Evolutionary conservation across 1,140 invertebrate genomes (phyloP).

Genomic region (Pseudomyrmex cubaensis): DNA sequence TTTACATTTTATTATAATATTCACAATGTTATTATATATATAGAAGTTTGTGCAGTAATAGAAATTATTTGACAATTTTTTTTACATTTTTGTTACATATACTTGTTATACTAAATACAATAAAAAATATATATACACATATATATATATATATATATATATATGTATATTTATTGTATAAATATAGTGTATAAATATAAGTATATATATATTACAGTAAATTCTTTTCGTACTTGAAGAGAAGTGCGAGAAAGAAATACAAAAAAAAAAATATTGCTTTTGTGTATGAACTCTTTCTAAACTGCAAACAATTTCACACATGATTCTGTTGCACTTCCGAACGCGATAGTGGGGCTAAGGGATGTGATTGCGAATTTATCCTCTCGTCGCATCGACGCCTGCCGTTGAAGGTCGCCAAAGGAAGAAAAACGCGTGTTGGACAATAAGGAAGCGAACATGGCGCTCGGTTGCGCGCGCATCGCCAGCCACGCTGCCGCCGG

Average conservation of each 20-base stretch:
- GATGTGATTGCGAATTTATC: constrained; percentile 71
- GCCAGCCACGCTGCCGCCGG: constrained; percentile 75
- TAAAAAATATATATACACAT: constrained; percentile 6
- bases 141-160: too few species aligned
- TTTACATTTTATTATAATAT: too few species aligned
- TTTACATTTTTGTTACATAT: constrained; percentile 32
- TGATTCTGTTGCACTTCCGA: constrained; percentile 74
- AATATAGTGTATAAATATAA: too few species aligned
- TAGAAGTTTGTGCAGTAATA: not conserved
- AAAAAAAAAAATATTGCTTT: too few species aligned
- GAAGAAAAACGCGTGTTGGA: constrained; percentile 57
- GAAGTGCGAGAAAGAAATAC: too few species aligned
- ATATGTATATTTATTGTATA: too few species aligned
- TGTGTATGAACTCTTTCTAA: too few species aligned
- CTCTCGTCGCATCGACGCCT: not conserved
- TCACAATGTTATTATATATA: too few species aligned
- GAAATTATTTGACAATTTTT: constrained; percentile 53
- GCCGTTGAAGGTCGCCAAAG: constrained; percentile 30
- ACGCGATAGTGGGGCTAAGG: constrained; percentile 34
- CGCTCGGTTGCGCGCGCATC: constrained; percentile 77
- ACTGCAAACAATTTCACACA: constrained; percentile 51
- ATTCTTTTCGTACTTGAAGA: too few species aligned
- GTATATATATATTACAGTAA: too few species aligned
- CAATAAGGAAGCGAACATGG: constrained; percentile 62
- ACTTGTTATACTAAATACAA: constrained; percentile 20